Conservation (phyloP, 2,797 vertebrate species). For the Cyclopterus lumpus region DNA sequence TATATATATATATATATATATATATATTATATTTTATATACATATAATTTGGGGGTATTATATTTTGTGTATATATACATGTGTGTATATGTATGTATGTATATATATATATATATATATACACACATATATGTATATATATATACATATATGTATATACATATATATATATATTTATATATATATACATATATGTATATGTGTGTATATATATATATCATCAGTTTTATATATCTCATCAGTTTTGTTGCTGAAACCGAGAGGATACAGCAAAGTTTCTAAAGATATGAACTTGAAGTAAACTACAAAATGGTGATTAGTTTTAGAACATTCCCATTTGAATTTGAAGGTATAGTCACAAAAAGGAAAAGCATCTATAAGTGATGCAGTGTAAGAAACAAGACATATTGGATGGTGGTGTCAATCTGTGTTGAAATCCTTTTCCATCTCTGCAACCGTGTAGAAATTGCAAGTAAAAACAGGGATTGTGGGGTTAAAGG, state of each 20-base stretch:
- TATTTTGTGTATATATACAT: too few species aligned
- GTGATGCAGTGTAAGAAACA: neutral
- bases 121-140: too few species aligned
- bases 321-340: neutral
- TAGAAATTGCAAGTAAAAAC: neutral
- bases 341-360: neutral
- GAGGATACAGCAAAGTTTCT: neutral
- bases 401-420: neutral
- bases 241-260: neutral
- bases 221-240: neutral
- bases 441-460: neutral
- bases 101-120: too few species aligned
- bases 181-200: too few species aligned
- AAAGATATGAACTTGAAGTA: neutral
- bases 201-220: too few species aligned
- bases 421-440: neutral
- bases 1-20: too few species aligned
- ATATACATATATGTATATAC: too few species aligned
- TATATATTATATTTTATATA: too few species aligned
- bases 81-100: too few species aligned
- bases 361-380: neutral
- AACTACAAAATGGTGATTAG: neutral
- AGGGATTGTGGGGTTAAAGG: constrained; percentile 21
- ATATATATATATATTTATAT: too few species aligned
- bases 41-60: too few species aligned